Evolutionary conservation across 2,797 vertebrate species (phyloP).

Genomic region (Microcaecilia unicolor): DNA sequence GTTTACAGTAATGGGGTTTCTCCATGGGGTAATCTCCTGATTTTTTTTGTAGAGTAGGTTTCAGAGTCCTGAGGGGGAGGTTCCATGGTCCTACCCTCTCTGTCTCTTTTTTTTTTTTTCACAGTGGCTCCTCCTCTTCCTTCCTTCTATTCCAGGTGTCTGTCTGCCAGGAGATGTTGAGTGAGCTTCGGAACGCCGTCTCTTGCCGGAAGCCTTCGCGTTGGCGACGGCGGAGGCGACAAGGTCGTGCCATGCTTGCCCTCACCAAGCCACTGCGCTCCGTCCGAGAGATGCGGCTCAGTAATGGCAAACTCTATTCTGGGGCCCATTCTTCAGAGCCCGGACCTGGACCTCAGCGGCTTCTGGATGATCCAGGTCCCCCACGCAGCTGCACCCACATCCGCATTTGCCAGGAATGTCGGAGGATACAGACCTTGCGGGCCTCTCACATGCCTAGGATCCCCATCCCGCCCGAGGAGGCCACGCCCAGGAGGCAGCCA

Average conservation of each 20-base stretch:
- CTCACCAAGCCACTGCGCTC: slow-evolving; percentile 60
- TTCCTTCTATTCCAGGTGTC: slow-evolving; percentile 55
- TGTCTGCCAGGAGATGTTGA: slow-evolving; percentile 83
- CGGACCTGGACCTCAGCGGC: slow-evolving; percentile 53
- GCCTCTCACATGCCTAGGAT: slow-evolving; percentile 23
- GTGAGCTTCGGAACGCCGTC: slow-evolving; percentile 74
- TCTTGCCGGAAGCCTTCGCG: slow-evolving; percentile 81
- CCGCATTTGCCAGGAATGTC: slow-evolving; percentile 83
- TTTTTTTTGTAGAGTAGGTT: background rate
- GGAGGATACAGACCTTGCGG: slow-evolving; percentile 73
- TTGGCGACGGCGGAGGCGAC: slow-evolving; percentile 60
- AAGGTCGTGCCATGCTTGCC: slow-evolving; percentile 60
- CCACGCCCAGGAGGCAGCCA: slow-evolving; percentile 19
- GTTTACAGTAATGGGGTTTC: background rate
- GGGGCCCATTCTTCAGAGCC: slow-evolving; percentile 43
- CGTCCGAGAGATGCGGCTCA: slow-evolving; percentile 76
- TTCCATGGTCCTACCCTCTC: background rate
- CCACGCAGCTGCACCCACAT: slow-evolving; percentile 68
- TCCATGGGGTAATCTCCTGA: background rate
- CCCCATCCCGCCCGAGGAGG: slow-evolving; percentile 9
- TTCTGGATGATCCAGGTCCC: slow-evolving; percentile 45
- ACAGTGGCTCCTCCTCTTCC: background rate
- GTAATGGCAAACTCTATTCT: slow-evolving; percentile 80
- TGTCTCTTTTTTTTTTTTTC: background rate
- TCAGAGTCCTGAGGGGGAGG: background rate